Evolutionary conservation across 2,888 invertebrate genomes (phyloP), one percentile per base, ranked within the genome.

Genomic region (Oxyteleia sp.): DNA sequence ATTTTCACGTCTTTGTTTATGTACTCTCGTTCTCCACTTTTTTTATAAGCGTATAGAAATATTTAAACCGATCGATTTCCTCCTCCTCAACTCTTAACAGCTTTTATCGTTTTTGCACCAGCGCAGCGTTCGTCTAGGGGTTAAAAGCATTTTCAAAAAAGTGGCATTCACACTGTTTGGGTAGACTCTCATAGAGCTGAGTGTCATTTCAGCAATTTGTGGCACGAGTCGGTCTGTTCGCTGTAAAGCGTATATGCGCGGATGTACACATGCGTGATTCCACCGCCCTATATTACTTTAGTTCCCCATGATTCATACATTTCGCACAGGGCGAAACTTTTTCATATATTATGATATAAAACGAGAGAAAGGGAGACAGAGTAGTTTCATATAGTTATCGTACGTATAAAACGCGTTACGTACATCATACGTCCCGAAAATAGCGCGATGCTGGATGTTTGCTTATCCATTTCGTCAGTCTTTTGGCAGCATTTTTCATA

Each of bases 271-370:
- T 43, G 72, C 69, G 63, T 80, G 71, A 76, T 75, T 78, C 71
- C 20, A 57, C 72, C 79, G 59, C 63, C 68, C 85, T 88, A 88
- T 91, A 90, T 91, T 89, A 88, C 89, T 91, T 91, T 89, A 89
- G 85, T 87, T 88, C 85, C 85, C 83, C 82, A 87, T 89, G 90
- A 91, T 89, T 92, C 91, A 90, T 89, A 85, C 59, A 32, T 91
- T 89, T 92, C 91, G 90, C 89, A 85, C 59, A 32, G 61, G 63
- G 35, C 18, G 38, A 71, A 80, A 80, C 80, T 81, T 76, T 75
- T 71, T 81, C 69, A 64, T 72, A 76, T 72, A 76, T 83, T 72
- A 66, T 51, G 61, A 49, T 69, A 57, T 78, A 59, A 55, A 76
- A n/a, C n/a, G n/a, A n/a, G n/a, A n/a, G n/a, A n/a, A n/a, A n/a